phyloP scores from a whole-genome alignment of 2,888 invertebrate species.

The Papilio protenor region DNA sequence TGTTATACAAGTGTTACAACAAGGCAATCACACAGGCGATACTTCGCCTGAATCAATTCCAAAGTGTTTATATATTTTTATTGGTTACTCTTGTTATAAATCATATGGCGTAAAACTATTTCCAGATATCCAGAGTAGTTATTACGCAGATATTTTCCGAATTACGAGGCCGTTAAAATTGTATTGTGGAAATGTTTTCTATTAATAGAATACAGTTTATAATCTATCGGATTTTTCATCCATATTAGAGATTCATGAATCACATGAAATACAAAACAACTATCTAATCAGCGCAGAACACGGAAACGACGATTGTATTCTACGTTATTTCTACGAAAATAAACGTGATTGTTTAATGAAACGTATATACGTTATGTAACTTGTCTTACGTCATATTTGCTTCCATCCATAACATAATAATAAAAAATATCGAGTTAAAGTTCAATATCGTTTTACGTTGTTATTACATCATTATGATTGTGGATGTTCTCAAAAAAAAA shows the following conservation, averaged over 20 bases:
- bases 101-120: not conserved
- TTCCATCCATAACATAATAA: not conserved
- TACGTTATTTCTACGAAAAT: slow-evolving; percentile 8
- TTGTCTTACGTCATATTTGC: not conserved
- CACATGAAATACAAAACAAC: not conserved
- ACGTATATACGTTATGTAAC: not conserved
- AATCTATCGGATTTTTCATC: not conserved
- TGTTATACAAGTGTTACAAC: not conserved
- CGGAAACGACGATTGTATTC: not conserved
- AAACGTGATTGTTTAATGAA: not conserved
- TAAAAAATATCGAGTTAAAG: not conserved
- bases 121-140: not conserved
- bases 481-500: not conserved
- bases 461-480: slow-evolving; percentile 3
- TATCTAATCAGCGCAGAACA: not conserved
- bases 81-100: not conserved
- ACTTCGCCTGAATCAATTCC: not conserved
- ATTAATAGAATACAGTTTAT: not conserved
- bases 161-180: not conserved
- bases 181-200: not conserved
- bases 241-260: not conserved
- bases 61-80: not conserved
- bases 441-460: not conserved
- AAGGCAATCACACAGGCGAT: not conserved
- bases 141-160: not conserved